Conservation (phyloP, 1,140 invertebrate genomes). For the Ips nitidus region DNA sequence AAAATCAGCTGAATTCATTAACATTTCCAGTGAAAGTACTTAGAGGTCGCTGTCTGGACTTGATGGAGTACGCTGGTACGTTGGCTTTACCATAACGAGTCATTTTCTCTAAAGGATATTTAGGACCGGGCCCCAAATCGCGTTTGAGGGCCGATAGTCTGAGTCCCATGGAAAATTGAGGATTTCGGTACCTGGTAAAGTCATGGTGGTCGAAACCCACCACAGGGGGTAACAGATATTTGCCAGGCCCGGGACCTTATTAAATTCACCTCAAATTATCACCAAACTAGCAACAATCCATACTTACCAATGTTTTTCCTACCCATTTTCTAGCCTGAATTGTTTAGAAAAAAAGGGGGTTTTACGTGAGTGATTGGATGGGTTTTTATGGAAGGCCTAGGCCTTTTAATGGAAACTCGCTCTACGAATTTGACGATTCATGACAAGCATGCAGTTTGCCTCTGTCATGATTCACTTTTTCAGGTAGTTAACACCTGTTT, state of each 20-base stretch:
- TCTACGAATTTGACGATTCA: conserved; percentile 27
- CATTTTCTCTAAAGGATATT: conserved; percentile 54
- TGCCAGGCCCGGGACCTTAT: conserved; percentile 64
- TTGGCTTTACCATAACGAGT: conserved; percentile 53
- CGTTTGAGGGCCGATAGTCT: conserved; percentile 37
- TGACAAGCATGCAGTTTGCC: conserved; percentile 41
- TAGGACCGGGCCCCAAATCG: conserved; percentile 55
- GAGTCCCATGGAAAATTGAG: conserved; percentile 61
- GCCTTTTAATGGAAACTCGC: conserved; percentile 22
- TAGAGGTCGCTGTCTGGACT: conserved; percentile 39
- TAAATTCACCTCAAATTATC: background rate
- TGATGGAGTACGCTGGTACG: conserved; percentile 53
- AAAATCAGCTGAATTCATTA: background rate
- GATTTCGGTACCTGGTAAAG: conserved; percentile 58
- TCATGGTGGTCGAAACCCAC: conserved; percentile 62
- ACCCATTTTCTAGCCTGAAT: conserved; percentile 11
- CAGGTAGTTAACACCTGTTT: background rate
- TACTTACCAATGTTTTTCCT: conserved; percentile 25
- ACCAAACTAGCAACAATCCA: background rate
- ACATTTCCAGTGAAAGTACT: conserved; percentile 25
- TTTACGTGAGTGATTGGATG: background rate
- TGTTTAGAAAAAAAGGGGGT: conserved; percentile 13
- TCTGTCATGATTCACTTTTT: background rate
- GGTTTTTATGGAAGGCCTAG: conserved; percentile 7
- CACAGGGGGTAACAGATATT: conserved; percentile 60